A percentile compares a stretch with the other conserved stretches of the same genome.
Evolutionary conservation across 2,797 vertebrate genomes (phyloP).

Genomic region (Acanthiza pusilla): DNA sequence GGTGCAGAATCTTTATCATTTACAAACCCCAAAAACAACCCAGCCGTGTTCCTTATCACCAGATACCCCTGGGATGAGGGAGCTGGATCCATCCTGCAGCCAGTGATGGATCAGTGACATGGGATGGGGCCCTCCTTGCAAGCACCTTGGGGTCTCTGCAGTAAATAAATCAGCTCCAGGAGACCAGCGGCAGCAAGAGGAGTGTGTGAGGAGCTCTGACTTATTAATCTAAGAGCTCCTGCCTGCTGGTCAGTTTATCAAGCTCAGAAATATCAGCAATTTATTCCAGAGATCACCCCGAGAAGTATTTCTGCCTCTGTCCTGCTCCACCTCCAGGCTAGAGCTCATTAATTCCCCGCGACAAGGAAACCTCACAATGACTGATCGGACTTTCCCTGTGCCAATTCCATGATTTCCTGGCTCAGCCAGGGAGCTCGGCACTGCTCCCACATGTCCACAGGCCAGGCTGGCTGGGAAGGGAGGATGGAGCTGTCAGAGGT

Average conservation of each 20-base stretch:
- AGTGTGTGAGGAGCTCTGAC: neutral
- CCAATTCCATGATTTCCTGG: accelerated
- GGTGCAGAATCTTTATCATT: neutral
- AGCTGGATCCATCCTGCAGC: neutral
- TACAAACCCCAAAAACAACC: neutral
- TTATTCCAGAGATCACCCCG: neutral
- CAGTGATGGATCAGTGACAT: neutral
- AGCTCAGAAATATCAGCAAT: neutral
- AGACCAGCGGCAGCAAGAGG: neutral
- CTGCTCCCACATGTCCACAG: neutral
- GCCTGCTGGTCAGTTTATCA: neutral
- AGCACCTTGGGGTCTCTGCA: neutral
- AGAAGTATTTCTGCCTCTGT: neutral
- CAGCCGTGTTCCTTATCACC: neutral
- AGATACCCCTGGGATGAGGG: accelerated
- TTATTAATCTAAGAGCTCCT: neutral
- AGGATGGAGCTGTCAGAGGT: neutral
- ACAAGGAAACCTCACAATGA: neutral
- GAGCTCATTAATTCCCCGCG: neutral
- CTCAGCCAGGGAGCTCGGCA: neutral
- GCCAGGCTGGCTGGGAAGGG: neutral
- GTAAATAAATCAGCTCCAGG: neutral
- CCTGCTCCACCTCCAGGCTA: neutral
- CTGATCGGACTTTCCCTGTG: neutral
- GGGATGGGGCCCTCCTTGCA: too few species aligned